Conservation (phyloP, 2,888 invertebrate genomes). For the Hirtodrosophila alboralis region DNA sequence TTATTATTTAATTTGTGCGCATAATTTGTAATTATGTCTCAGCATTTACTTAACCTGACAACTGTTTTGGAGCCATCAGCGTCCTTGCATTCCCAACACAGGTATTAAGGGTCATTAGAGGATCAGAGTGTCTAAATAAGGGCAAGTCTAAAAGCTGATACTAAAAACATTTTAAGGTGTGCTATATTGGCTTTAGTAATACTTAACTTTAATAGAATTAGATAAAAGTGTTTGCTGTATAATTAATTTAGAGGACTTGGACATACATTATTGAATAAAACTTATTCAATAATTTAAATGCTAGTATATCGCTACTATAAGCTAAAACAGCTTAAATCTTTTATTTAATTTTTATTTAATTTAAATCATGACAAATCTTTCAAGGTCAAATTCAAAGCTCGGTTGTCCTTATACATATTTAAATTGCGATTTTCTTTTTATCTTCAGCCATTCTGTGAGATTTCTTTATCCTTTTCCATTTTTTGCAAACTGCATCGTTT, state of each 20-base stretch:
- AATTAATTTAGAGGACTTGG: no score
- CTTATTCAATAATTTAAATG: no score
- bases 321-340: no score
- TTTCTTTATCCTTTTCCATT: neutral
- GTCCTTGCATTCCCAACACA: slow-evolving; percentile 5
- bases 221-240: no score
- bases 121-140: slow-evolving; percentile 3
- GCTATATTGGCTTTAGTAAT: neutral
- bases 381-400: no score
- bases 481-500: slow-evolving; percentile 6
- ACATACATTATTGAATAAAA: no score
- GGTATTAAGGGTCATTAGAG: slow-evolving; percentile 33
- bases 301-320: no score
- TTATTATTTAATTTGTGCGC: slow-evolving; percentile 65
- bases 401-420: no score
- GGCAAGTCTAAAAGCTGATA: slow-evolving; percentile 1
- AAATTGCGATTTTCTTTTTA: no score
- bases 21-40: slow-evolving; percentile 65
- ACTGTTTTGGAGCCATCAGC: slow-evolving; percentile 7
- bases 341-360: no score
- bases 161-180: neutral
- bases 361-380: no score
- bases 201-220: neutral
- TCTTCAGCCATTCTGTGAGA: no score
- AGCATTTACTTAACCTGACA: slow-evolving; percentile 46